Conservation (phyloP, 2,888 invertebrate species). For the Rhabditophanes sp. region DNA sequence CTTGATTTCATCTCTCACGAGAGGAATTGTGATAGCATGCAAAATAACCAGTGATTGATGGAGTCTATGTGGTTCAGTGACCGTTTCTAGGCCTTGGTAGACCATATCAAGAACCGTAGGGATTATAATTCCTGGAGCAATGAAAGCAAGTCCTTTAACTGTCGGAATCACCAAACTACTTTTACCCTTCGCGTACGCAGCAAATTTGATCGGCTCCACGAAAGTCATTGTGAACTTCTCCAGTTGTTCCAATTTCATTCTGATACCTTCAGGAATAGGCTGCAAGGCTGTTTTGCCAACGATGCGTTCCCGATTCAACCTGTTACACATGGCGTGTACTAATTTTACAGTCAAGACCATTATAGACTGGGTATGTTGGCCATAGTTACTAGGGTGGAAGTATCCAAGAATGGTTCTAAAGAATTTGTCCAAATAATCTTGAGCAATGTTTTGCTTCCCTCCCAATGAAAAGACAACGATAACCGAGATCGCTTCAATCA, state of each 20-base stretch:
- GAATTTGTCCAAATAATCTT: conserved; percentile 55
- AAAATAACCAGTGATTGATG: conserved; percentile 47
- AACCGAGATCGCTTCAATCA: not conserved
- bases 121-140: conserved; percentile 66
- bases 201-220: conserved; percentile 53
- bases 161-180: conserved; percentile 45
- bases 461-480: too few species aligned
- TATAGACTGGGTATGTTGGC: conserved; percentile 54
- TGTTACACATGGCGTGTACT: conserved; percentile 53
- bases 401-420: conserved; percentile 69
- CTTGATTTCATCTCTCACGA: conserved; percentile 39
- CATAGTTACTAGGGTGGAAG: conserved; percentile 71
- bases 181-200: conserved; percentile 55
- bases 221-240: conserved; percentile 46
- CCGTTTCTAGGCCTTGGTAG: conserved; percentile 63
- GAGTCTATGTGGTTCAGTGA: conserved; percentile 67
- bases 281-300: too few species aligned
- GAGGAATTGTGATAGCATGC: conserved; percentile 45
- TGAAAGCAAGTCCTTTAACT: conserved; percentile 57
- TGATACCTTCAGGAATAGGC: conserved; percentile 57
- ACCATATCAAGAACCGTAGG: conserved; percentile 67
- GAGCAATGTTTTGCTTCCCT: too few species aligned
- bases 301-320: conserved; percentile 55
- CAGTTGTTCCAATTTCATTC: conserved; percentile 55
- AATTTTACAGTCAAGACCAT: conserved; percentile 45